Conservation (phyloP, 2,888 invertebrate species). For the Tortrix viridana region DNA sequence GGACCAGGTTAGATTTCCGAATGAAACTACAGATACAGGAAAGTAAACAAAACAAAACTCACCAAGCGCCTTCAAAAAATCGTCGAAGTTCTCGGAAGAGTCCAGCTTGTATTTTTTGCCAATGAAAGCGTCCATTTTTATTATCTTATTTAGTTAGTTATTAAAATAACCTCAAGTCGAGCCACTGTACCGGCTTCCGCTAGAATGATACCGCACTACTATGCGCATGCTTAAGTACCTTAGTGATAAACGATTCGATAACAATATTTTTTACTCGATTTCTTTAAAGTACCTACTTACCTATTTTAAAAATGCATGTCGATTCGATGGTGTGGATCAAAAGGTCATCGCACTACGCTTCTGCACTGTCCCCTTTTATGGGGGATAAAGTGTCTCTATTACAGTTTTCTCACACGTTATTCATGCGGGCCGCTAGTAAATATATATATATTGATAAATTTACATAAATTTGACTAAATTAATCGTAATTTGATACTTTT, state of each 20-base stretch:
- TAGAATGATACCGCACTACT: constrained; percentile 33
- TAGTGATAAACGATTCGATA: constrained; percentile 23
- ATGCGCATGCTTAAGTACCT: constrained; percentile 32
- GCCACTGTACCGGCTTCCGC: constrained; percentile 22
- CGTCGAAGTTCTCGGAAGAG: constrained; percentile 93
- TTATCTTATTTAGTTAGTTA: constrained; percentile 23
- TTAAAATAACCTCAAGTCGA: constrained; percentile 15
- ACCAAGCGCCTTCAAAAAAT: constrained; percentile 95
- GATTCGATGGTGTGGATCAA: constrained; percentile 22
- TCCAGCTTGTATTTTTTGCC: constrained; percentile 93
- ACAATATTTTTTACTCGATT: neutral
- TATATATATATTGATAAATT: no score
- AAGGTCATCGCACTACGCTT: constrained; percentile 17
- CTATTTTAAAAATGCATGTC: constrained; percentile 8
- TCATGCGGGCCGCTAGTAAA: no score
- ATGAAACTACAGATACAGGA: constrained; percentile 46
- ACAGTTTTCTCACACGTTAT: constrained; percentile 10
- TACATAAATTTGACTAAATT: no score
- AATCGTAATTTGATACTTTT: no score
- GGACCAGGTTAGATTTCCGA: constrained; percentile 54
- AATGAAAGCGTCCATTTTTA: constrained; percentile 71
- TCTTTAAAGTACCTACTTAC: no score
- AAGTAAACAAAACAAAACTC: constrained; percentile 66
- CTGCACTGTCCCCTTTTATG: constrained; percentile 11
- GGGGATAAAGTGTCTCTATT: neutral